phyloP scores from a whole-genome alignment of 2,888 invertebrate genomes.

The Melinaea menophilus region DNA sequence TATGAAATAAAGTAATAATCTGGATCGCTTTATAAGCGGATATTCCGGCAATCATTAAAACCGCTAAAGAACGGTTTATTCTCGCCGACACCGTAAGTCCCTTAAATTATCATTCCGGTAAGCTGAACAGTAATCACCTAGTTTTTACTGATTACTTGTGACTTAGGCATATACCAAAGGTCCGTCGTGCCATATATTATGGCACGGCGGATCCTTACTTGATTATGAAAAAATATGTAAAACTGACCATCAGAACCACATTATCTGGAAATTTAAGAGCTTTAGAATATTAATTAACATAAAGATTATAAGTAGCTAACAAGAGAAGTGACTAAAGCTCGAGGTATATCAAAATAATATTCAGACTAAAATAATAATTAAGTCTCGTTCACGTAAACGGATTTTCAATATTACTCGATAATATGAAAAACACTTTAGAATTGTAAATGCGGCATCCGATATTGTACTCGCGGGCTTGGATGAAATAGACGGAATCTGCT shows the following conservation, averaged over 20 bases:
- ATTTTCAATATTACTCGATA: constrained; percentile 34
- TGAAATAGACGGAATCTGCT: constrained; percentile 15
- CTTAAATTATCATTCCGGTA: constrained; percentile 24
- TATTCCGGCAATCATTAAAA: constrained; percentile 51
- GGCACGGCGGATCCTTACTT: no score
- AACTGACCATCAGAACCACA: no score
- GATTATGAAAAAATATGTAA: no score
- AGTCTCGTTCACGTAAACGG: constrained; percentile 33
- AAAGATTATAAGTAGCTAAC: not conserved
- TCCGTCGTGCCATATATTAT: no score
- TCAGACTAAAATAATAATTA: constrained; percentile 31
- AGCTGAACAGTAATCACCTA: constrained; percentile 19
- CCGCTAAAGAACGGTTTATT: constrained; percentile 38
- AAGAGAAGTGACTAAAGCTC: not conserved
- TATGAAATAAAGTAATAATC: constrained; percentile 47
- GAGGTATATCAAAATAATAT: constrained; percentile 19
- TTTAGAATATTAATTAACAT: not conserved
- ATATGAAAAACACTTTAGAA: constrained; percentile 37
- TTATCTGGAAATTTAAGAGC: no score
- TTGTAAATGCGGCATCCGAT: constrained; percentile 36
- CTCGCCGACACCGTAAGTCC: constrained; percentile 23
- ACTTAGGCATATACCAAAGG: not conserved
- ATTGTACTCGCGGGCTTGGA: constrained; percentile 38
- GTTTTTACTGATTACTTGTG: constrained; percentile 17
- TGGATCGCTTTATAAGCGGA: constrained; percentile 43